Percentiles rank a stretch among this genome's conserved stretches.
These are phyloP conservation scores for Nesometra sesokonis DNA, from an alignment of 35 echinoderm and acorn worm species.

Conservation along the genomic window DNA sequence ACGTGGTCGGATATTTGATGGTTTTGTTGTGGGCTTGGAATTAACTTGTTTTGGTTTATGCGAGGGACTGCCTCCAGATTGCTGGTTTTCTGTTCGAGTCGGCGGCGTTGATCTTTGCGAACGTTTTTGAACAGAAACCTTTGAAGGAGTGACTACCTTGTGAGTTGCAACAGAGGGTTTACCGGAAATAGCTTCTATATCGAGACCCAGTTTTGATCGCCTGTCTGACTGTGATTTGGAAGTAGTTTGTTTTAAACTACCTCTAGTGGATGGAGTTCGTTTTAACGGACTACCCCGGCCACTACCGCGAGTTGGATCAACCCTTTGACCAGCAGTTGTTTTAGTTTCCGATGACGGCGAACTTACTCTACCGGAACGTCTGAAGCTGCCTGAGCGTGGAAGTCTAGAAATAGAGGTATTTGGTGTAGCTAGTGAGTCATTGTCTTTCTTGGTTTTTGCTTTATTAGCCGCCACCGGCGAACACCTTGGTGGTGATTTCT, in stretches of 20 bases:
- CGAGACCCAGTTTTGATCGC: neutral
- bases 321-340: neutral
- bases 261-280: neutral
- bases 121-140: neutral
- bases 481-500: neutral
- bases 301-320: neutral
- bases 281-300: neutral
- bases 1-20: neutral
- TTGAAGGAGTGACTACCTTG: neutral
- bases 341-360: neutral
- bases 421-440: neutral
- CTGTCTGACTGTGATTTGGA: neutral
- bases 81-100: neutral
- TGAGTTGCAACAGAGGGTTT: neutral
- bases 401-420: neutral
- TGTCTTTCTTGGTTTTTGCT: neutral
- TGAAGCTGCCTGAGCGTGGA: neutral
- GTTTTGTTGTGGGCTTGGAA: neutral
- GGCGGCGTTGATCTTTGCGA: neutral
- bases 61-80: neutral
- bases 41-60: neutral
- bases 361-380: neutral
- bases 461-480: neutral
- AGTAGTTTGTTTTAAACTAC: neutral
- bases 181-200: neutral